Conservation (phyloP, 1,140 invertebrate genomes). For the Diploscapter pachys region DNA sequence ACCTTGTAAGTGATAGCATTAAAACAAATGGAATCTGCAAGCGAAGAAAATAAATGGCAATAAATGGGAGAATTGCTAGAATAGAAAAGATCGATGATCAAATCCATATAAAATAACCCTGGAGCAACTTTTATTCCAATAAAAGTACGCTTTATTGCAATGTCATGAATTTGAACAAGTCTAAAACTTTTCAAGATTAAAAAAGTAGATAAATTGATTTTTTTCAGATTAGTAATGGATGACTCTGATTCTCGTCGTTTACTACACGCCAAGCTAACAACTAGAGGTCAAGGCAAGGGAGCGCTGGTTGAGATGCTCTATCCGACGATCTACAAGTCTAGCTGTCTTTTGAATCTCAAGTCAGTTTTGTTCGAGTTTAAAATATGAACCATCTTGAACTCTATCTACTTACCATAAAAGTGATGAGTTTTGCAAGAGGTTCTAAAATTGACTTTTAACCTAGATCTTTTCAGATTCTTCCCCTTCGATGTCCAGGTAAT, state of each 20-base stretch:
- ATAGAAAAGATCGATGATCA: too few relatives aligned
- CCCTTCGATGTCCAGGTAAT: conserved; percentile 46
- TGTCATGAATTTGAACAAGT: too few relatives aligned
- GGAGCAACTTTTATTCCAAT: too few relatives aligned
- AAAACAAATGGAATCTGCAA: too few relatives aligned
- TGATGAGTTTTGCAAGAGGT: not conserved
- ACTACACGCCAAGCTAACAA: conserved; percentile 34
- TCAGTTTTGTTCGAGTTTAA: too few relatives aligned
- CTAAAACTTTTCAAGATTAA: not conserved
- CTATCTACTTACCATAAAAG: too few relatives aligned
- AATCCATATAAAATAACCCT: too few relatives aligned
- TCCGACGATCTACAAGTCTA: conserved; percentile 41
- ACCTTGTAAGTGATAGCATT: too few relatives aligned
- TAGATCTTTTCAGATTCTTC: conserved; percentile 35
- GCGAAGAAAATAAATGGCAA: too few relatives aligned
- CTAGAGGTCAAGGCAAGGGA: conserved; percentile 22
- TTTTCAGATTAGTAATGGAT: conserved; percentile 36
- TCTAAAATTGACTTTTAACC: not conserved
- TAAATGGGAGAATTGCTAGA: too few relatives aligned
- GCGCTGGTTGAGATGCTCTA: conserved; percentile 40
- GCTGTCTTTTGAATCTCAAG: conserved; percentile 32
- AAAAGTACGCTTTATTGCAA: too few relatives aligned
- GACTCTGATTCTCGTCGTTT: conserved; percentile 38
- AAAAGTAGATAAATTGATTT: not conserved
- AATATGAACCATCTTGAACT: too few relatives aligned